Conservation (phyloP, 2,888 invertebrate genomes). For the Agrotis clavis region DNA sequence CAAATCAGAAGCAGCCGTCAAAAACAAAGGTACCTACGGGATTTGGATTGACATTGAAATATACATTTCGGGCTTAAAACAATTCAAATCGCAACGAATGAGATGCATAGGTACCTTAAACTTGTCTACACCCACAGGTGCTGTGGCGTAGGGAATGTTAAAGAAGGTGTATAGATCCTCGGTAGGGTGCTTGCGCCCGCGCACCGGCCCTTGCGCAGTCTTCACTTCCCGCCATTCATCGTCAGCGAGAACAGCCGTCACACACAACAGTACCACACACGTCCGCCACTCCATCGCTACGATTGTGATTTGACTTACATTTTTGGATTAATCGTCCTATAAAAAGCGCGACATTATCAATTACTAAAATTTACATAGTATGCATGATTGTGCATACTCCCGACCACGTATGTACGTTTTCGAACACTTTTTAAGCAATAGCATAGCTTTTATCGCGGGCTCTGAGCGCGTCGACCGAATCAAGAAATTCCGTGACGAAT, state of each 20-base stretch:
- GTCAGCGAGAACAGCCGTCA: slow-evolving; percentile 5
- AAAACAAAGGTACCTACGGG: too few species aligned
- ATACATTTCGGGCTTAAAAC: too few species aligned
- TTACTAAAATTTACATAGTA: not conserved
- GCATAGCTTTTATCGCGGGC: too few species aligned
- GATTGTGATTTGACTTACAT: not conserved
- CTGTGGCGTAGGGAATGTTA: slow-evolving; percentile 75
- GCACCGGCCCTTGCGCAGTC: slow-evolving; percentile 68
- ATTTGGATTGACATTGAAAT: not conserved
- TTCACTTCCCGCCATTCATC: slow-evolving; percentile 59
- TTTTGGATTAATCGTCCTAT: not conserved
- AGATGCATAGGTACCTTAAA: slow-evolving; percentile 13
- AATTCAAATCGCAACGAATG: too few species aligned
- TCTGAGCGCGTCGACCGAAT: too few species aligned
- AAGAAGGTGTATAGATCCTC: slow-evolving; percentile 68
- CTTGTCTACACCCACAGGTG: slow-evolving; percentile 68
- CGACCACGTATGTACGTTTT: too few species aligned
- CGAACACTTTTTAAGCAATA: too few species aligned
- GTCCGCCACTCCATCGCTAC: slow-evolving; percentile 11
- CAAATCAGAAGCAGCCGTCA: too few species aligned
- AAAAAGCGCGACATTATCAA: slow-evolving; percentile 1
- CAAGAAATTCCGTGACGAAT: too few species aligned
- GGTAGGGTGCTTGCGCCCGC: slow-evolving; percentile 67
- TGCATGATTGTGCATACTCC: too few species aligned
- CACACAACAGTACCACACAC: slow-evolving; percentile 13